Percentiles rank a stretch among this genome's conserved stretches.
These are phyloP conservation scores for Penelope pileata DNA, from an alignment of 2,113 vertebrate species.

Conservation along the genomic window DNA sequence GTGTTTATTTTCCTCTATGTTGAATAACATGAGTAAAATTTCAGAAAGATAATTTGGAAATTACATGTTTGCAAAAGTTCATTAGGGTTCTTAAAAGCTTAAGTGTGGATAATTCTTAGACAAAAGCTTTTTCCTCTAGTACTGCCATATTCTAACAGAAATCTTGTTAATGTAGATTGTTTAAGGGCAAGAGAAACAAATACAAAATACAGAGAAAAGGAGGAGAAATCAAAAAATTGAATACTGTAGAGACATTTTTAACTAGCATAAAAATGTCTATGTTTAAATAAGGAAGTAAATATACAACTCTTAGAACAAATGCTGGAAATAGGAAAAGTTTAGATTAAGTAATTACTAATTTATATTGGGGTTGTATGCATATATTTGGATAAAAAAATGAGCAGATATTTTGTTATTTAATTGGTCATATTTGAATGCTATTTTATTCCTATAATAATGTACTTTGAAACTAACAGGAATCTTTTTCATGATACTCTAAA, in stretches of 20 bases:
- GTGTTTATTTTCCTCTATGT: conserved; percentile 33
- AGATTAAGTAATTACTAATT: not conserved
- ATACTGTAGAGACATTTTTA: conserved; percentile 7
- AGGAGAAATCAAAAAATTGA: conserved; percentile 60
- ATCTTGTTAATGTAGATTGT: conserved; percentile 30
- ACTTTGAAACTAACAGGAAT: not conserved
- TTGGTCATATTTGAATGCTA: not conserved
- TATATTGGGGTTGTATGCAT: not conserved
- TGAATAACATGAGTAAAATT: conserved; percentile 31
- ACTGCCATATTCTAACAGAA: conserved; percentile 72
- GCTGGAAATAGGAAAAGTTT: not conserved
- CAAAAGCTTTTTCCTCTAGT: conserved; percentile 27
- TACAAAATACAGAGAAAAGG: conserved; percentile 57
- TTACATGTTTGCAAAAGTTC: conserved; percentile 37
- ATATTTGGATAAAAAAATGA: not conserved
- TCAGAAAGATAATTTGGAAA: conserved; percentile 46
- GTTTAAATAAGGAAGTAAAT: not conserved
- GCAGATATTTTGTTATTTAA: not conserved
- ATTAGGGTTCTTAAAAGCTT: conserved; percentile 45
- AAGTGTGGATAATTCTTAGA: not conserved
- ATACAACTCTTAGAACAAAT: not conserved
- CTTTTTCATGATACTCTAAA: not conserved
- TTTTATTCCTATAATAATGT: not conserved
- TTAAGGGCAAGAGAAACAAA: conserved; percentile 51
- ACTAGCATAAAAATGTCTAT: not conserved